phyloP scores from a whole-genome alignment of 2,888 invertebrate species.

The Drosophila suboccidentalis region DNA sequence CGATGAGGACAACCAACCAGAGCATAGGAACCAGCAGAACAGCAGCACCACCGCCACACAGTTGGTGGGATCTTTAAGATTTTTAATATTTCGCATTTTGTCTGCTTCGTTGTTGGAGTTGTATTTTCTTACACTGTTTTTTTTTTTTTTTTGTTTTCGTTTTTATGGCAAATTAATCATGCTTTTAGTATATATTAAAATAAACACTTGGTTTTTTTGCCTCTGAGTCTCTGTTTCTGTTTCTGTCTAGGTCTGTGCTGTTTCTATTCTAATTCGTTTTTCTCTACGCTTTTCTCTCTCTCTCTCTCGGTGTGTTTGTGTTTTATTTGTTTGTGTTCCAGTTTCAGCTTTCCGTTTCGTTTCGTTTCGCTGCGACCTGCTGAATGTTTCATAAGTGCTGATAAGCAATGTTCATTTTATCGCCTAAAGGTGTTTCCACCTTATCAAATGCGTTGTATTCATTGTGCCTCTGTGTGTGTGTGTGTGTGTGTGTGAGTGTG shows the following conservation, averaged over 20 bases:
- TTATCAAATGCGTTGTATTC: conserved; percentile 38
- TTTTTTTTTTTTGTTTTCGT: neutral
- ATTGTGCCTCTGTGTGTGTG: neutral
- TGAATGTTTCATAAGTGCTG: conserved; percentile 42
- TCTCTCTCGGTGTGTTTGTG: conserved; percentile 1
- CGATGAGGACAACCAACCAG: conserved; percentile 15
- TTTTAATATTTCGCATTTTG: conserved; percentile 69
- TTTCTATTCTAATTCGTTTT: conserved; percentile 31
- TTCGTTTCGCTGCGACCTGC: conserved; percentile 37
- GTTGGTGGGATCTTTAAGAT: conserved; percentile 72
- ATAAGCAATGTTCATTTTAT: conserved; percentile 50
- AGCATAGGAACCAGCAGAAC: conserved; percentile 25
- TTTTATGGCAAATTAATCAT: conserved; percentile 37
- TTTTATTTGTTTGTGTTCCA: conserved; percentile 14
- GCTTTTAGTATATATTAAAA: conserved; percentile 2
- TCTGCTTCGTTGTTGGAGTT: conserved; percentile 25
- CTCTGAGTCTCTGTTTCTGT: neutral
- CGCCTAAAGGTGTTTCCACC: conserved; percentile 49
- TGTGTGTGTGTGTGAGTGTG: conserved; percentile 8
- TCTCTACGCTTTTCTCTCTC: conserved; percentile 3
- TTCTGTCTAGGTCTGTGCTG: conserved; percentile 12
- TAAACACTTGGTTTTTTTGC: conserved; percentile 22
- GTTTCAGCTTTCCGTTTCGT: conserved; percentile 23
- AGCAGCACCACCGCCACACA: conserved; percentile 4
- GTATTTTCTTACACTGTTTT: conserved; percentile 1